Base-by-base conservation (phyloP, 35 echinoderm and acorn worm genomes). In the Eucidaris tribuloides region DNA sequence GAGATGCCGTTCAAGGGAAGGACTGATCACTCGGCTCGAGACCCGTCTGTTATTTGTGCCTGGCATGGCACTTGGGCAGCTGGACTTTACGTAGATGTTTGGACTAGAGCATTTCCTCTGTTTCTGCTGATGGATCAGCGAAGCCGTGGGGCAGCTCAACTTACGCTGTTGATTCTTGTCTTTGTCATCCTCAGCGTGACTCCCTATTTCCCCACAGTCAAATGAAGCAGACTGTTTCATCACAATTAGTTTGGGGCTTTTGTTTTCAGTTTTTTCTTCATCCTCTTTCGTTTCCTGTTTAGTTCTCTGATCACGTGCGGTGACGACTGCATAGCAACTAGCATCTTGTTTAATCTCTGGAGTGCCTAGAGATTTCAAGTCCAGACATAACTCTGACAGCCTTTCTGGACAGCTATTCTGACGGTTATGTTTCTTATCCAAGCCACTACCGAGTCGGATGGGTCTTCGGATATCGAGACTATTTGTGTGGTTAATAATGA, bases 21-120 rank as follows among this genome's bases (percentile, higher is more conserved):
- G 68, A 44, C 68, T 74, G 41, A 74, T 74, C 11, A 74, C 68
- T 22, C 68, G 29, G 44, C 68, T 74, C 13, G 66, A 72, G 9
- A 72, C 40, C 25, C 39, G 35, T 43, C 33, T 43, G 11, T 19
- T 44, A 74, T 41, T 74, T 0, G 14, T 23, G 3, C 7, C 36
- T 42, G 35, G 14, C 44, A 74, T 42, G 38, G 68, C 0, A 74
- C 44, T 74, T 7, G 34, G 68, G 30, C 39, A 35, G 38, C 30
- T 74, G 29, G 68, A 33, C 41, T 74, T 74, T 33, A 33, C 35
- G 68, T 74, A 74, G n/a, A 42, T 74, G 44, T 33, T 33, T 17
- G 68, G 68, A 27, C 61, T 64, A 4, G 44, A 42, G 35, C 1
- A 24, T 7, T 3, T 40, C 40, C 0, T 74, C 14, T 74, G 68